Base-by-base conservation (phyloP, 2,113 vertebrate species). In the Sylvietta virens region DNA sequence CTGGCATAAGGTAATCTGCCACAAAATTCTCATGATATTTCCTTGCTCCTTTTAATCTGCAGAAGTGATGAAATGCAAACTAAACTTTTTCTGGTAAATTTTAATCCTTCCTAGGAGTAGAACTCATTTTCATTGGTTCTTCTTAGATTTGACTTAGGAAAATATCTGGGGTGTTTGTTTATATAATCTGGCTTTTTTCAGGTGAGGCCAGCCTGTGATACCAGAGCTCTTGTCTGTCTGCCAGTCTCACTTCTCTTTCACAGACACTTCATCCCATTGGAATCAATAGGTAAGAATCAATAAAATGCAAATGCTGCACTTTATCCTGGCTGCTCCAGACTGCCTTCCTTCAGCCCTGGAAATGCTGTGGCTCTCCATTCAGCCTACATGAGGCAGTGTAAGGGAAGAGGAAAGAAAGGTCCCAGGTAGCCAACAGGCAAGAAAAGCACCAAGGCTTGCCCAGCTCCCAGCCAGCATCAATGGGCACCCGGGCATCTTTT, bases 211-310 rank as follows among this genome's bases (percentile, higher is more conserved):
- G 58, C 39, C 33, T 79, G 48, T 77, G 80, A 83, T 92, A 65
- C 62, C 40, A 21, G 73, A 78, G 86, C 84, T 96, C 71, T 69
- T 5, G 7, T 81, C 92, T 90, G 84, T 50, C 91, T 91, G 95
- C 89, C 94, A 79, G 78, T 95, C 95, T 95, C 76, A 53, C 91
- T 96, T 72, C 86, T 96, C 76, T 87, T 82, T 73, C 27, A 20
- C 85, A 96, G 97, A 96, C 92, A 96, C 92, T 94, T 97, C 95
- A 95, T 95, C 94, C 82, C 21, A 94, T 79, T 72, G 78, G 93
- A 96, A 98, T 98, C 97, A 96, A 98, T 98, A 97, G 88, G 76
- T 91, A 96, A 85, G 78, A 94, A 97, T 98, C 97, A 94, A 97
- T 98, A 96, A 97, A 97, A 97, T 96, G 95, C 95, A 98, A 97